These are phyloP conservation scores for Phylloscopus whistleri DNA, from an alignment of 2,113 vertebrate genomes.

Conservation along the genomic window DNA sequence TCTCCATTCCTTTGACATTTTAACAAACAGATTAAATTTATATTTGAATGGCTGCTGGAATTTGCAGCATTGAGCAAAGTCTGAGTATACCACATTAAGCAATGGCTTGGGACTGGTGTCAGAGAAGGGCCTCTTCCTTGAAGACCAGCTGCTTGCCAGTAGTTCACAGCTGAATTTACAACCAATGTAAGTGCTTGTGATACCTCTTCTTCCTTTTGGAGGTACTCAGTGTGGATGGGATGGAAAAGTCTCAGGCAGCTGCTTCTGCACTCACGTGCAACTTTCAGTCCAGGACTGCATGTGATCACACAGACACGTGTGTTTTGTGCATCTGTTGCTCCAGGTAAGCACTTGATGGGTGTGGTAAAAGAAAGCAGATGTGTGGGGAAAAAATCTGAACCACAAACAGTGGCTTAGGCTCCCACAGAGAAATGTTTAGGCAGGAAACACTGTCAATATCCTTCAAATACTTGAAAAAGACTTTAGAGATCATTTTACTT, in stretches of 20 bases:
- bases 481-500: not conserved
- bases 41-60: not conserved
- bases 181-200: rapidly evolving
- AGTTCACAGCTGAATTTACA: not conserved
- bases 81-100: not conserved
- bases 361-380: not conserved
- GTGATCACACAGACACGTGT: rapidly evolving
- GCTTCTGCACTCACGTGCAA: rapidly evolving
- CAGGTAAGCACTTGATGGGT: not conserved
- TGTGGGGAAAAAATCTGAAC: not conserved
- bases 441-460: not conserved
- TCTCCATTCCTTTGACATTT: not conserved
- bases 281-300: rapidly evolving
- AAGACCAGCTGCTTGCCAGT: not conserved
- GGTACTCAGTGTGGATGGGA: not conserved
- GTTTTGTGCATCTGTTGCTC: not conserved
- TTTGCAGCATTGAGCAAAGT: not conserved
- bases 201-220: not conserved
- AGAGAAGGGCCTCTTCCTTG: not conserved
- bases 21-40: not conserved
- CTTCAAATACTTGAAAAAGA: not conserved
- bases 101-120: not conserved
- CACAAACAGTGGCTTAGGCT: not conserved
- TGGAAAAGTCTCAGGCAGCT: not conserved
- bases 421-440: not conserved